Evolutionary conservation across 2,797 vertebrate species (phyloP).

Genomic region (Knipowitschia caucasica): DNA sequence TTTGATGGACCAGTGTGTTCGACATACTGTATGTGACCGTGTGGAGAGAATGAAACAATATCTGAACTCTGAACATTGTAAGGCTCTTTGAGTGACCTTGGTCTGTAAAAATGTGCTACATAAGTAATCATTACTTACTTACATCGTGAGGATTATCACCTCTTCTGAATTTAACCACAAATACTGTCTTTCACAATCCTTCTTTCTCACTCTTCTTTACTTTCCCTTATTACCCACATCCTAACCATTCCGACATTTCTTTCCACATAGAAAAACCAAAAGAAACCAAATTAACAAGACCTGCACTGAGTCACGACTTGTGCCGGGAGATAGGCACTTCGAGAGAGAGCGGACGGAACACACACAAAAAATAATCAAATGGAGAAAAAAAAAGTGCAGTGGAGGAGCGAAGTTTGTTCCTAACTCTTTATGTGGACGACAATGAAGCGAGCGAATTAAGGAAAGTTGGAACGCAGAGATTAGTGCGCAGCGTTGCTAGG

Average conservation of each 20-base stretch:
- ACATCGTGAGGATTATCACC: too few relatives aligned
- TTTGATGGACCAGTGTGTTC: too few relatives aligned
- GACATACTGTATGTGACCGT: too few relatives aligned
- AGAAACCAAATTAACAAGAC: conserved; percentile 4
- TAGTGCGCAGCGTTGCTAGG: conserved; percentile 50
- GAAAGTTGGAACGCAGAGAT: conserved; percentile 66
- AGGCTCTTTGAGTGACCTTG: too few relatives aligned
- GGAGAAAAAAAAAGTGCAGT: conserved; percentile 6
- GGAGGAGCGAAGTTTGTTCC: conserved; percentile 43
- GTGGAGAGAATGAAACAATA: too few relatives aligned
- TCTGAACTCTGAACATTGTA: too few relatives aligned
- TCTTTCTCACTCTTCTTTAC: neutral
- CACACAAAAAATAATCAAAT: conserved; percentile 1
- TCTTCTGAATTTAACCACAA: too few relatives aligned
- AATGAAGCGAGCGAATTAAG: conserved; percentile 57
- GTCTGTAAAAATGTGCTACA: too few relatives aligned
- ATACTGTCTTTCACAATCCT: neutral
- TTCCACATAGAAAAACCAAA: neutral
- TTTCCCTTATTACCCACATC: neutral
- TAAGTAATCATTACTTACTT: too few relatives aligned
- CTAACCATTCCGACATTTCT: neutral
- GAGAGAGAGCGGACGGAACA: neutral
- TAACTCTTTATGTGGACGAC: conserved; percentile 57
- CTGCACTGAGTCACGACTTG: conserved; percentile 7
- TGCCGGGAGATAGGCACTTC: conserved; percentile 9